A percentile compares a stretch with the other conserved stretches of the same genome.
These are phyloP conservation scores for Corythornis madagascariensis DNA, from an alignment of 2,113 vertebrate species.

Conservation along the genomic window DNA sequence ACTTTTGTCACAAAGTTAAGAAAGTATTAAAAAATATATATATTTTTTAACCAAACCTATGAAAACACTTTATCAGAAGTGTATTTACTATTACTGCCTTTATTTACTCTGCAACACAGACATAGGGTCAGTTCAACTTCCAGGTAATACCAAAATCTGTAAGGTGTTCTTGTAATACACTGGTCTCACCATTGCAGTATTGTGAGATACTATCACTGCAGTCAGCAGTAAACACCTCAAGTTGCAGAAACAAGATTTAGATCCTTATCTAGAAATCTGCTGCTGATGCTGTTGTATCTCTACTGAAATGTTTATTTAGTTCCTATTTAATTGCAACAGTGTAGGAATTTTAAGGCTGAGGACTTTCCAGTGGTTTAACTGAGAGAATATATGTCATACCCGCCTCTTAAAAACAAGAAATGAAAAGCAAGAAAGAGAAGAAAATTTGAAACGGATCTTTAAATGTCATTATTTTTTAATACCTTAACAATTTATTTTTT, in stretches of 20 bases:
- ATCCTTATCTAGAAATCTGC: neutral
- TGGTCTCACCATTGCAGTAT: neutral
- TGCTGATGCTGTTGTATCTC: neutral
- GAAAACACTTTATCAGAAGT: neutral
- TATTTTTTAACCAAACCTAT: neutral
- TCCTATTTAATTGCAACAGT: neutral
- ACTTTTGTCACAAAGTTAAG: neutral
- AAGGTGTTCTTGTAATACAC: neutral
- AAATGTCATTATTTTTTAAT: neutral
- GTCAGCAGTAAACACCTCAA: neutral
- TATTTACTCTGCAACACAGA: neutral
- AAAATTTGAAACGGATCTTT: neutral
- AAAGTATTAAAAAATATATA: neutral
- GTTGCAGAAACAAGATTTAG: neutral
- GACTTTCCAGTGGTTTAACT: neutral
- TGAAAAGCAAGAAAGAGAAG: neutral
- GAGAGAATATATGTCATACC: rapidly evolving
- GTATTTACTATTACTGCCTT: neutral
- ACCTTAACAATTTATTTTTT: neutral
- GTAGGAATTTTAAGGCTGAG: neutral
- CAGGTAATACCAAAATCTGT: neutral
- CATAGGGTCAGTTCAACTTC: neutral
- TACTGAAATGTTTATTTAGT: neutral
- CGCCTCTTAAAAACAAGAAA: neutral
- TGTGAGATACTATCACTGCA: neutral